Conservation (phyloP, 2,888 invertebrate genomes). For the Ochropleura plecta region DNA sequence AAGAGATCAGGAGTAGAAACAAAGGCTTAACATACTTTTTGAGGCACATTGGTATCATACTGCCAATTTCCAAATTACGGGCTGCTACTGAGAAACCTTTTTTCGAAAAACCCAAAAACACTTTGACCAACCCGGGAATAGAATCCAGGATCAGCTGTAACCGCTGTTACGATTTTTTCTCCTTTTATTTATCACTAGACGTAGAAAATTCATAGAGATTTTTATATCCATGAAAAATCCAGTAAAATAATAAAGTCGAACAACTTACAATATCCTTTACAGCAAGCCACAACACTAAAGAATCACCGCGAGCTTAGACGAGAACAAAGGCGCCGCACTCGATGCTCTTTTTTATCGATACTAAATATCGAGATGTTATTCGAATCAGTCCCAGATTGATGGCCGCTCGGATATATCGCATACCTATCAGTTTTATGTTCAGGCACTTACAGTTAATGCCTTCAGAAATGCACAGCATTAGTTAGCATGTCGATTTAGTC, state of each 20-base stretch:
- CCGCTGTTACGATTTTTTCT: no score
- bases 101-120: no score
- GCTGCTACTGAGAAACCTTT: no score
- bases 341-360: conserved; percentile 71
- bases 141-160: no score
- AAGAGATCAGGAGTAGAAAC: no score
- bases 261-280: conserved; percentile 15
- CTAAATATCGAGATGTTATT: conserved; percentile 77
- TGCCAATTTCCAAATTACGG: no score
- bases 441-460: conserved; percentile 86
- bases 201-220: no score
- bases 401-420: conserved; percentile 84
- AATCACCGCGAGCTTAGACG: conserved; percentile 53
- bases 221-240: not conserved
- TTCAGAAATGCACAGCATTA: conserved; percentile 85
- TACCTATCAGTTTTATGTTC: conserved; percentile 89
- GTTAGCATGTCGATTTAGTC: conserved; percentile 79
- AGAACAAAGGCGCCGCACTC: conserved; percentile 70
- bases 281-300: conserved; percentile 50
- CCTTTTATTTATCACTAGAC: no score
- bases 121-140: no score
- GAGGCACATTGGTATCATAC: no score
- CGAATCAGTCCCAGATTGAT: conserved; percentile 77
- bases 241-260: conserved; percentile 3
- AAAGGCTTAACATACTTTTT: no score